A percentile compares a stretch with the other conserved stretches of the same genome.
These are phyloP conservation scores for Palythoa heliodiscus DNA, from an alignment of 92 coral and sea anemone species.

Conservation along the genomic window DNA sequence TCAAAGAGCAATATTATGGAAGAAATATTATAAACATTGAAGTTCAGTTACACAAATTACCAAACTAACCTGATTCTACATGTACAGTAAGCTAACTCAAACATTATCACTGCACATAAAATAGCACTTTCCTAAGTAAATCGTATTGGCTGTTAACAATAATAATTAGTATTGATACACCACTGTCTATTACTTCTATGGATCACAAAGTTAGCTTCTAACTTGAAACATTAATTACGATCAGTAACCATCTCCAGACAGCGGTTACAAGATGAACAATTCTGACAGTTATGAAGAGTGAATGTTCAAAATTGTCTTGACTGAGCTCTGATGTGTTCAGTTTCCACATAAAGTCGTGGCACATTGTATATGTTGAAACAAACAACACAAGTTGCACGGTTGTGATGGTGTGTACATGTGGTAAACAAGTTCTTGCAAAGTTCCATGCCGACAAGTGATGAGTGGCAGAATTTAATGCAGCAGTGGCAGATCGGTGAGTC, in stretches of 20 bases:
- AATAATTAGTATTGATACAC: neutral
- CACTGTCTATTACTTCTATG: neutral
- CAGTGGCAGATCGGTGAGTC: conserved; percentile 16
- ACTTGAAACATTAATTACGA: neutral
- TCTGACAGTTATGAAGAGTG: neutral
- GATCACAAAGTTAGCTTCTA: neutral
- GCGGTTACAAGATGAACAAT: neutral
- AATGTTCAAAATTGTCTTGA: neutral
- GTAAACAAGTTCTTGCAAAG: conserved; percentile 30
- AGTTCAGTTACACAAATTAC: too few relatives aligned
- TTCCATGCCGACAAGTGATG: conserved; percentile 29
- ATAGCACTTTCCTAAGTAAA: neutral
- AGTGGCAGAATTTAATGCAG: conserved; percentile 31
- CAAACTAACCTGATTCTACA: too few relatives aligned
- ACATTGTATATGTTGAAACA: conserved; percentile 21
- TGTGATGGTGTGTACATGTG: conserved; percentile 8
- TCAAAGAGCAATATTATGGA: too few relatives aligned
- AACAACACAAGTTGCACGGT: conserved; percentile 28
- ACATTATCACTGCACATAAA: neutral
- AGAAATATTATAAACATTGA: too few relatives aligned
- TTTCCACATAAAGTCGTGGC: conserved; percentile 11
- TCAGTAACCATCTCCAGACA: neutral
- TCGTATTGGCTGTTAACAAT: neutral
- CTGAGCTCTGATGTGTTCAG: conserved; percentile 17
- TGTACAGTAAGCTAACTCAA: neutral